A percentile compares a stretch with the other conserved stretches of the same genome.
Evolutionary conservation across 2,797 vertebrate species (phyloP).

Genomic region (Diplodus puntazzo): DNA sequence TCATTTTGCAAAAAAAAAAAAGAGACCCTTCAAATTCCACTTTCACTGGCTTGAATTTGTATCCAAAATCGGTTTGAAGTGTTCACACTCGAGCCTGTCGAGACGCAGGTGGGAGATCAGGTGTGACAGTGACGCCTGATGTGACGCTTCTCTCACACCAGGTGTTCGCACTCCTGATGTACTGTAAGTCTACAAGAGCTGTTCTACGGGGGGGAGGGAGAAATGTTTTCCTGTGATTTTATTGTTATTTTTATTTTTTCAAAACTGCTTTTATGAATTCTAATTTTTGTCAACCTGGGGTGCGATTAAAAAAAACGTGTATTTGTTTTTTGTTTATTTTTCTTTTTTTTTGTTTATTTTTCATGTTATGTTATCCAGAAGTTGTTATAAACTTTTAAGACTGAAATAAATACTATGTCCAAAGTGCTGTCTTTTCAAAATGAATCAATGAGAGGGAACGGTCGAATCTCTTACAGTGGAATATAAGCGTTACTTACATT

Average conservation of each 20-base stretch:
- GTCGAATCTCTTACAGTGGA: neutral
- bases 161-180: slow-evolving; percentile 48
- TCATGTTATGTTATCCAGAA: slow-evolving; percentile 87
- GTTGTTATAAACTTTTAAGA: slow-evolving; percentile 87
- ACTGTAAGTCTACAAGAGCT: slow-evolving; percentile 63
- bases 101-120: slow-evolving; percentile 36
- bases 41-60: slow-evolving; percentile 49
- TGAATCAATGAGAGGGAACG: neutral
- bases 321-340: slow-evolving; percentile 45
- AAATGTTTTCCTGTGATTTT: slow-evolving; percentile 73
- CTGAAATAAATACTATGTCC: slow-evolving; percentile 88
- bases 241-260: slow-evolving; percentile 67
- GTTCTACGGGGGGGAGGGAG: slow-evolving; percentile 26
- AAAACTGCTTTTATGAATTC: slow-evolving; percentile 75
- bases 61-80: slow-evolving; percentile 37
- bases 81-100: slow-evolving; percentile 28
- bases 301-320: slow-evolving; percentile 74
- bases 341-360: slow-evolving; percentile 65
- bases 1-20: slow-evolving; percentile 1
- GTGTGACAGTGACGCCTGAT: slow-evolving; percentile 20
- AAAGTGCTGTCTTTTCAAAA: slow-evolving; percentile 56
- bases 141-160: slow-evolving; percentile 9
- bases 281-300: slow-evolving; percentile 77
- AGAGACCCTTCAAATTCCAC: slow-evolving; percentile 55
- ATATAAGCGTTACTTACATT: neutral